phyloP scores from a whole-genome alignment of 2,888 invertebrate species.

The Ophraella communa region DNA sequence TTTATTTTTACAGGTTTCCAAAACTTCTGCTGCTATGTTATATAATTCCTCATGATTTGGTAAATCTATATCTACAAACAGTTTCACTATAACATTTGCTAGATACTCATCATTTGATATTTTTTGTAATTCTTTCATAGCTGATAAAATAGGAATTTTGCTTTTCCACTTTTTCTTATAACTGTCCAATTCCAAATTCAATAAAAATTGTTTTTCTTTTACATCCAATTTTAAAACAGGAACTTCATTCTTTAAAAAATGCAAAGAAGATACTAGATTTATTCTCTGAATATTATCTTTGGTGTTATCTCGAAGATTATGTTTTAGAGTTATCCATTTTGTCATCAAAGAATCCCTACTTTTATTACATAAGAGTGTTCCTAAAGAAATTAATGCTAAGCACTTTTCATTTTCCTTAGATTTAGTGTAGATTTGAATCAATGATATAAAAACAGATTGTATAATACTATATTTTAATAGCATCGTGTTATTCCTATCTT shows the following conservation, averaged over 20 bases:
- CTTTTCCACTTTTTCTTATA: conserved; percentile 49
- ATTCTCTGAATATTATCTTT: conserved; percentile 38
- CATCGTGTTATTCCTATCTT: conserved; percentile 18
- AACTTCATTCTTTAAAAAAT: conserved; percentile 25
- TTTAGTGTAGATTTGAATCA: conserved; percentile 20
- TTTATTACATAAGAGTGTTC: conserved; percentile 37
- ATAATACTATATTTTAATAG: conserved; percentile 20
- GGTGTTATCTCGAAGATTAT: conserved; percentile 32
- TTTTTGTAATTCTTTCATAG: conserved; percentile 42
- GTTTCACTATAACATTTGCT: conserved; percentile 39
- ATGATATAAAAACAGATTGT: conserved; percentile 16
- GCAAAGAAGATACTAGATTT: conserved; percentile 42
- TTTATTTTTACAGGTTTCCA: conserved; percentile 36
- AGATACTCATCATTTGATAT: conserved; percentile 38
- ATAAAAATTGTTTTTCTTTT: conserved; percentile 38
- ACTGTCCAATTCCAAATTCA: conserved; percentile 44
- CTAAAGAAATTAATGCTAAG: conserved; percentile 42
- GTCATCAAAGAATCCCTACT: conserved; percentile 33
- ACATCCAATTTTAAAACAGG: conserved; percentile 15
- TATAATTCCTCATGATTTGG: conserved; percentile 37
- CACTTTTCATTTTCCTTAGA: conserved; percentile 32
- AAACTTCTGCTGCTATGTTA: conserved; percentile 30
- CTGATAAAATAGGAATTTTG: conserved; percentile 44
- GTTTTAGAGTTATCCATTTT: conserved; percentile 47
- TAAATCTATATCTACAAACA: conserved; percentile 43